Conservation (phyloP, 2,113 vertebrate genomes). For the Dinomys branickii region DNA sequence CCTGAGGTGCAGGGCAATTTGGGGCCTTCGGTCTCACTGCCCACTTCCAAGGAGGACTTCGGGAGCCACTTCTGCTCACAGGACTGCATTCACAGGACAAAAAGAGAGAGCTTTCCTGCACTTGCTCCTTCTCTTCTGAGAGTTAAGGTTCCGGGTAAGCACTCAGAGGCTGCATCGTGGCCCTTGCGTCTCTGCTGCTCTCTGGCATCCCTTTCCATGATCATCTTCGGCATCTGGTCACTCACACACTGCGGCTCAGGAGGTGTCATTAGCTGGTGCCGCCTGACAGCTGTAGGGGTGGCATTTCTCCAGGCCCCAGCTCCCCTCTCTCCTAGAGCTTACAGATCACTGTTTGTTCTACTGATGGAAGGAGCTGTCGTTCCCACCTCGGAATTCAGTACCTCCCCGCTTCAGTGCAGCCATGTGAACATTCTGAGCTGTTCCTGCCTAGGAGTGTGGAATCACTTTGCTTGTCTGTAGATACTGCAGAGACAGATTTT, state of each 20-base stretch:
- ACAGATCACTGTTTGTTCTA: neutral
- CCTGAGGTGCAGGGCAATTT: constrained; percentile 71
- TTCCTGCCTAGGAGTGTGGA: neutral
- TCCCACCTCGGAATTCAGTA: neutral
- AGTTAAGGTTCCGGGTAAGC: constrained; percentile 52
- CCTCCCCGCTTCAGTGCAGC: neutral
- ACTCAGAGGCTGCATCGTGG: neutral
- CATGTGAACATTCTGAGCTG: neutral
- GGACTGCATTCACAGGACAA: constrained; percentile 38
- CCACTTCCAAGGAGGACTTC: constrained; percentile 66
- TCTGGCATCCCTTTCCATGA: constrained; percentile 37
- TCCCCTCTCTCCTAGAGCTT: neutral
- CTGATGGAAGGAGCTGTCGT: neutral
- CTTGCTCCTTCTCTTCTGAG: constrained; percentile 56
- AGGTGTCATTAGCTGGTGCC: neutral
- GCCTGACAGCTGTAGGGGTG: neutral
- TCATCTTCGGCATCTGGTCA: neutral
- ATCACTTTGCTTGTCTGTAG: neutral
- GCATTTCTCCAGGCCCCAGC: neutral
- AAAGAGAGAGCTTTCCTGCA: neutral
- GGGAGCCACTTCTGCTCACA: constrained; percentile 32
- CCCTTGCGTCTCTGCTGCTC: neutral
- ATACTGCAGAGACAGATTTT: neutral
- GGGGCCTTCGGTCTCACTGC: neutral
- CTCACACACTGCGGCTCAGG: neutral